Base-by-base conservation (phyloP, 1,140 invertebrate genomes). In the Forficula auricularia region DNA sequence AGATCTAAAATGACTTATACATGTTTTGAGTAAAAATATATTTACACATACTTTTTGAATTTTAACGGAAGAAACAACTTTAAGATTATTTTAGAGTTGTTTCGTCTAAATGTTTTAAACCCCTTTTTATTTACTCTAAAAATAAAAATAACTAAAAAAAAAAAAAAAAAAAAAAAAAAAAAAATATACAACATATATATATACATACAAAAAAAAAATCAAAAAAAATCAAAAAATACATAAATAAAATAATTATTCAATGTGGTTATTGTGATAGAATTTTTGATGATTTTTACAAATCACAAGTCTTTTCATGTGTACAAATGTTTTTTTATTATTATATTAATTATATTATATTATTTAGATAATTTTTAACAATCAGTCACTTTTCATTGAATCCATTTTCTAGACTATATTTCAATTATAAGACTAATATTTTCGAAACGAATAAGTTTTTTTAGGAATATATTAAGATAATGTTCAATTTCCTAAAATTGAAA, bases 201-300 rank as follows among this genome's bases (percentile, higher is more conserved):
- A 39, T n/a, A 18, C 8, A 19, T 14, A 39, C 19, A 19, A 22
- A 39, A 39, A 19, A 39, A 39, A 19, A 39, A 19, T n/a, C 13
- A 18, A 22, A 39, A n/a, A n/a, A 38, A 40, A 44, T 42, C 44
- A 46, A 52, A 42, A 43, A 48, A 52, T 53, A 50, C 44, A 50
- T 55, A 48, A 47, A 53, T 55, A 50, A 50, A 55, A 51, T 55
- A 50, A 57, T 52, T 52, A 54, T 55, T 62, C 61, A 54, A 62
- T 61, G 62, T 64, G 61, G 62, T 66, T 62, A 63, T 64, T 66
- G 63, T 66, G 63, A 65, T 66, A 64, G 63, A 63, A 63, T 65
- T 66, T 66, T 66, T 65, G 63, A 65, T 65, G 61, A 66, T 65
- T 65, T 66, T 66, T 66, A 66, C 64, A 46, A 66, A 66, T 66